These are phyloP conservation scores for Tragelaphus scriptus DNA, from an alignment of 2,113 vertebrate genomes.

Conservation along the genomic window DNA sequence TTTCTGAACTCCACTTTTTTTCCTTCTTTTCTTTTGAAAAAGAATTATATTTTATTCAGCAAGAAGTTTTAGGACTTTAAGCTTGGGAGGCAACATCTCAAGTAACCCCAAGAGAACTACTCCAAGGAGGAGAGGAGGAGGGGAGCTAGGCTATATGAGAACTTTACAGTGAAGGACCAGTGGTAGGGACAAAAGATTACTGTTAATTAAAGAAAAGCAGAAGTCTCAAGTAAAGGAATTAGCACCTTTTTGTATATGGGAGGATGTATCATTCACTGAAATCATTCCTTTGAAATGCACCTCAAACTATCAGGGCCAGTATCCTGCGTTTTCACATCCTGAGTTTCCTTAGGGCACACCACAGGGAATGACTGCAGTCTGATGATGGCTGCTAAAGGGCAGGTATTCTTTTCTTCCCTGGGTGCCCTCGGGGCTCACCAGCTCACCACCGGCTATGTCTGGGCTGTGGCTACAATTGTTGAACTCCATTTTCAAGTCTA, in stretches of 20 bases:
- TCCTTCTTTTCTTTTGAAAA: background rate
- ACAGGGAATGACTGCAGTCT: background rate
- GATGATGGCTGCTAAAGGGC: background rate
- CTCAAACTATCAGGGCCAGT: background rate
- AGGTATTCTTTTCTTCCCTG: background rate
- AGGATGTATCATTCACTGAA: background rate
- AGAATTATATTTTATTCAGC: background rate
- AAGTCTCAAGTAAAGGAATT: background rate
- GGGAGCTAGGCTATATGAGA: background rate
- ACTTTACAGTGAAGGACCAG: background rate
- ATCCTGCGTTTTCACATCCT: background rate
- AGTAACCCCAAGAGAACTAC: background rate
- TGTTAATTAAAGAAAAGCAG: background rate
- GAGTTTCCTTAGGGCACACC: background rate
- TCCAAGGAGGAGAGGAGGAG: background rate
- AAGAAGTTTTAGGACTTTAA: background rate
- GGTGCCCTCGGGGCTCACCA: background rate
- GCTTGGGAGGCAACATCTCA: background rate
- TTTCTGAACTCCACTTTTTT: background rate
- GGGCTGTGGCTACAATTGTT: background rate
- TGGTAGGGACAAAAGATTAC: background rate
- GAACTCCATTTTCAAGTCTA: background rate
- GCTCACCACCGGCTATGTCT: background rate
- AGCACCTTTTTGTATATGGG: background rate
- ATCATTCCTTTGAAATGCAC: background rate